Conservation (phyloP, 2,113 vertebrate genomes). For the Cacatua alba region DNA sequence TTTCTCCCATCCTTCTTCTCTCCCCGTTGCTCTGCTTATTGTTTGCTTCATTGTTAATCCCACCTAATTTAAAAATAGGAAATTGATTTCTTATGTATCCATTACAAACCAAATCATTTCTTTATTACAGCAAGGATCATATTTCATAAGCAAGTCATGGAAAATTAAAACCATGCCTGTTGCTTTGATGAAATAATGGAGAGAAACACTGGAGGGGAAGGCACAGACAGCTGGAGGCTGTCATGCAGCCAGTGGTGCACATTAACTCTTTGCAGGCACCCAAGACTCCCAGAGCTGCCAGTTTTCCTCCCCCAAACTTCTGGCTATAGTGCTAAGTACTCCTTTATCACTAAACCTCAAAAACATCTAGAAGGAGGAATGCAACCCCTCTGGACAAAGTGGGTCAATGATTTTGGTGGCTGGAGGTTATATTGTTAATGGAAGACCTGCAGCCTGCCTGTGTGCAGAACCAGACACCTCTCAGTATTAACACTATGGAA, state of each 20-base stretch:
- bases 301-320: not conserved
- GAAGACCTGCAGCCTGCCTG: not conserved
- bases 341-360: not conserved
- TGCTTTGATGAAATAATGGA: constrained; percentile 66
- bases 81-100: constrained; percentile 70
- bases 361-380: not conserved
- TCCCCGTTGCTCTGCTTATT: not conserved
- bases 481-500: not conserved
- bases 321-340: not conserved
- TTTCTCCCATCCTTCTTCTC: not conserved
- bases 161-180: constrained; percentile 66
- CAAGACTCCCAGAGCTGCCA: not conserved
- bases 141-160: constrained; percentile 62
- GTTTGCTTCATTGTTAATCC: constrained; percentile 62
- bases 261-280: constrained; percentile 47
- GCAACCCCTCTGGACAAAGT: not conserved
- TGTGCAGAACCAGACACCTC: not conserved
- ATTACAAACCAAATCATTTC: constrained; percentile 62
- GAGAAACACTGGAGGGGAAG: constrained; percentile 42
- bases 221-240: constrained; percentile 49
- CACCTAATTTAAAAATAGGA: constrained; percentile 65
- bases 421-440: not conserved
- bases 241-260: constrained; percentile 17
- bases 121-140: constrained; percentile 53
- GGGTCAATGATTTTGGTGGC: not conserved